These are phyloP conservation scores for Exephanes ischioxanthus DNA, from an alignment of 2,888 invertebrate genomes.

Conservation along the genomic window DNA sequence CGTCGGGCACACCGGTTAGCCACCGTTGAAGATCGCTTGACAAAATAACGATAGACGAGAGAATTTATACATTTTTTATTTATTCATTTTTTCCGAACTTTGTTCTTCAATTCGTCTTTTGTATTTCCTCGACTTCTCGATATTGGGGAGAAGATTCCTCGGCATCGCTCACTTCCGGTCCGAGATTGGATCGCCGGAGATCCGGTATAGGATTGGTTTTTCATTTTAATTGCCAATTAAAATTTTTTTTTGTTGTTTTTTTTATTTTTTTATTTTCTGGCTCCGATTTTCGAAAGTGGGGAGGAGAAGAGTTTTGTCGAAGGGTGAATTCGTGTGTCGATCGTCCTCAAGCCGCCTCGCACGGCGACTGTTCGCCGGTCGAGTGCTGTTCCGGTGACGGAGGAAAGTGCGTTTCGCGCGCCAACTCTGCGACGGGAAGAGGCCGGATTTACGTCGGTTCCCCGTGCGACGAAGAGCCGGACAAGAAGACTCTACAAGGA, in stretches of 20 bases:
- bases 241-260: too few species aligned
- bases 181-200: background rate
- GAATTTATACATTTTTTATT: background rate
- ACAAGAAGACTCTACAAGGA: slow-evolving; percentile 8
- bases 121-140: too few species aligned
- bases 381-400: slow-evolving; percentile 39
- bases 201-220: background rate
- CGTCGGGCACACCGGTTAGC: slow-evolving; percentile 28
- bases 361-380: slow-evolving; percentile 7
- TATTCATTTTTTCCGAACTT: background rate
- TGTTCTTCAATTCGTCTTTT: background rate
- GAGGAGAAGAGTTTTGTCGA: background rate
- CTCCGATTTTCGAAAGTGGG: background rate
- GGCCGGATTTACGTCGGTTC: slow-evolving; percentile 32
- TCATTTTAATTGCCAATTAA: background rate
- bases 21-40: background rate
- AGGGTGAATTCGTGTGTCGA: slow-evolving; percentile 10
- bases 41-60: background rate
- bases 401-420: background rate
- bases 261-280: background rate
- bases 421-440: background rate
- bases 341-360: background rate
- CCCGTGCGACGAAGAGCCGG: background rate
- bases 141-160: too few species aligned
- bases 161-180: background rate